Evolutionary conservation across 92 coral and sea anemone species (phyloP).

Genomic region (Umimayanthus chanpuru): DNA sequence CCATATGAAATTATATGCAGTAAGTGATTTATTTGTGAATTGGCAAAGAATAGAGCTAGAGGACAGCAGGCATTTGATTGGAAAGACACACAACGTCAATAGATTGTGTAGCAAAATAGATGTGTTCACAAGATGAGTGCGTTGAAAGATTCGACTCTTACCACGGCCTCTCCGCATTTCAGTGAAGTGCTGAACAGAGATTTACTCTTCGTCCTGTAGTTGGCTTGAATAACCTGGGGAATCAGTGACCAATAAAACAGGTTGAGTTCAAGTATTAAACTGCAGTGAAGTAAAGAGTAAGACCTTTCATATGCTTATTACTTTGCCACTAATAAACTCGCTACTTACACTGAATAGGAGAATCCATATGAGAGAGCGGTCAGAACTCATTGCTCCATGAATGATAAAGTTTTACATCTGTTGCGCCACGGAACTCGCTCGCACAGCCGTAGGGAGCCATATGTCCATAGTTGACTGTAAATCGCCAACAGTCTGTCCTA

Average conservation of each 20-base stretch:
- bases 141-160: slow-evolving; percentile 28
- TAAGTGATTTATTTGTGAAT: slow-evolving; percentile 59
- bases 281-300: background rate
- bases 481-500: slow-evolving; percentile 74
- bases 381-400: slow-evolving; percentile 43
- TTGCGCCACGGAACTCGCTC: slow-evolving; percentile 13
- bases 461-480: slow-evolving; percentile 67
- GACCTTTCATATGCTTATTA: slow-evolving; percentile 22
- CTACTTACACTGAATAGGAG: slow-evolving; percentile 28
- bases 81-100: slow-evolving; percentile 46
- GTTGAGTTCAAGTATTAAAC: background rate
- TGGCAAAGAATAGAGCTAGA: slow-evolving; percentile 51
- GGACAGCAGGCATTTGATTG: slow-evolving; percentile 61
- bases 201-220: slow-evolving; percentile 34
- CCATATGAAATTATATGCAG: slow-evolving; percentile 56
- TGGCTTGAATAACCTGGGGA: slow-evolving; percentile 39
- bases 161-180: slow-evolving; percentile 43
- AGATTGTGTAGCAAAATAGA: slow-evolving; percentile 5
- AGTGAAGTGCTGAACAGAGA: slow-evolving; percentile 15
- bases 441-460: slow-evolving; percentile 59
- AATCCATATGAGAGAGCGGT: slow-evolving; percentile 29
- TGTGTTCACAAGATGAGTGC: background rate
- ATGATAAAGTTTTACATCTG: background rate
- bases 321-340: background rate
- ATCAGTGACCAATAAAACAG: background rate